phyloP scores from a whole-genome alignment of 2,113 vertebrate species.

The Pelecanoides urinatrix region DNA sequence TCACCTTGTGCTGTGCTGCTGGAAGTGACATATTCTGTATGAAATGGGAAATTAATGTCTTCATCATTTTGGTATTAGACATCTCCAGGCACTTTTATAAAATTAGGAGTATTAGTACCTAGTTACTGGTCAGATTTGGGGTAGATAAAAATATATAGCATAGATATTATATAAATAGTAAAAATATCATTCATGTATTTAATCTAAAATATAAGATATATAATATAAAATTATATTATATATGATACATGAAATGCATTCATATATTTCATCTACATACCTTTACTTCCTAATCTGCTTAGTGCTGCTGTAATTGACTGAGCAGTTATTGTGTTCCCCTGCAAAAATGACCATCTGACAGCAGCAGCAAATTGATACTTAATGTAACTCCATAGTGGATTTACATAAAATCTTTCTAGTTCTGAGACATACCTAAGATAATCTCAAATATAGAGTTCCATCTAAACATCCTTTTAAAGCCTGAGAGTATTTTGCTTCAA shows the following conservation, averaged over 20 bases:
- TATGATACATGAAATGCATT: not conserved
- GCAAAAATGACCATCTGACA: not conserved
- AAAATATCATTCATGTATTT: not conserved
- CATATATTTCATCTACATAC: not conserved
- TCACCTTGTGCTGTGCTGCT: not conserved
- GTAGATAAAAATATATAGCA: not conserved
- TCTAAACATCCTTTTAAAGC: not conserved
- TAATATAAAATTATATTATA: too few relatives aligned
- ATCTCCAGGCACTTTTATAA: not conserved
- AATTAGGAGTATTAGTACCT: not conserved
- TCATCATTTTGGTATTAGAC: constrained; percentile 6
- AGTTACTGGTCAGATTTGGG: not conserved
- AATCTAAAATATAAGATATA: too few relatives aligned
- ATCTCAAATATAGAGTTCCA: not conserved
- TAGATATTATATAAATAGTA: too few relatives aligned
- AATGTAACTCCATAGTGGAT: not conserved
- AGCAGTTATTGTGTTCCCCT: not conserved
- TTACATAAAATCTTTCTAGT: not conserved
- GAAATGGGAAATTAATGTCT: constrained; percentile 4
- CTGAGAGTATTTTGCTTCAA: not conserved
- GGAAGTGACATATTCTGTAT: not conserved
- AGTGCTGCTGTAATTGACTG: not conserved
- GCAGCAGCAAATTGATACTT: not conserved
- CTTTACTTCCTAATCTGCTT: not conserved
- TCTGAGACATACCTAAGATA: not conserved